phyloP scores from a whole-genome alignment of 2,888 invertebrate genomes.

The Drosophila melanosoma region DNA sequence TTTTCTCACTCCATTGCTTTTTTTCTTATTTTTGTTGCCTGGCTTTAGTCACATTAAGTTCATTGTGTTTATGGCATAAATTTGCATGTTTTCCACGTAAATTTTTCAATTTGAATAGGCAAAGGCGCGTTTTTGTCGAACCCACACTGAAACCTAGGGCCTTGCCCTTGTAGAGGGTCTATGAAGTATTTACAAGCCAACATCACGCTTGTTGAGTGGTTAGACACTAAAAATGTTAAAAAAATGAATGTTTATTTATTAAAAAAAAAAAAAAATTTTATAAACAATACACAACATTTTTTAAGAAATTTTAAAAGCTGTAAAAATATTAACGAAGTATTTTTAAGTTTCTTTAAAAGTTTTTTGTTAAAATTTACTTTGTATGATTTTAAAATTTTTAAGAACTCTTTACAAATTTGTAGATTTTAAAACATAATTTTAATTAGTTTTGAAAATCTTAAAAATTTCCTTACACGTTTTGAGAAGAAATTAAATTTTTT shows the following conservation, averaged over 20 bases:
- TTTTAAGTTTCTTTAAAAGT: not conserved
- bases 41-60: slow-evolving; percentile 72
- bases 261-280: no score
- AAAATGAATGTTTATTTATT: no score
- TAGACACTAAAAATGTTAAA: not conserved
- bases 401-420: rapidly evolving
- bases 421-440: not conserved
- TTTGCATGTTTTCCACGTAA: slow-evolving; percentile 80
- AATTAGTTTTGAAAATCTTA: not conserved
- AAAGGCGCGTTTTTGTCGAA: slow-evolving; percentile 38
- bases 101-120: slow-evolving; percentile 80
- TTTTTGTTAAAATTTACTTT: not conserved
- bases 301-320: not conserved
- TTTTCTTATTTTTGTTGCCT: slow-evolving; percentile 16
- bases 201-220: not conserved
- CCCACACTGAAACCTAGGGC: slow-evolving; percentile 10
- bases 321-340: not conserved
- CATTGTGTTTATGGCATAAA: slow-evolving; percentile 82
- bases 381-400: not conserved
- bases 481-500: not conserved
- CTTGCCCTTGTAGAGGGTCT: slow-evolving; percentile 3
- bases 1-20: slow-evolving; percentile 17
- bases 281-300: not conserved
- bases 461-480: no score
- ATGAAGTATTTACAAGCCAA: not conserved